A percentile compares a stretch with the other conserved stretches of the same genome.
Conservation (phyloP, 2,113 vertebrate species). For the Scatophagus argus region DNA sequence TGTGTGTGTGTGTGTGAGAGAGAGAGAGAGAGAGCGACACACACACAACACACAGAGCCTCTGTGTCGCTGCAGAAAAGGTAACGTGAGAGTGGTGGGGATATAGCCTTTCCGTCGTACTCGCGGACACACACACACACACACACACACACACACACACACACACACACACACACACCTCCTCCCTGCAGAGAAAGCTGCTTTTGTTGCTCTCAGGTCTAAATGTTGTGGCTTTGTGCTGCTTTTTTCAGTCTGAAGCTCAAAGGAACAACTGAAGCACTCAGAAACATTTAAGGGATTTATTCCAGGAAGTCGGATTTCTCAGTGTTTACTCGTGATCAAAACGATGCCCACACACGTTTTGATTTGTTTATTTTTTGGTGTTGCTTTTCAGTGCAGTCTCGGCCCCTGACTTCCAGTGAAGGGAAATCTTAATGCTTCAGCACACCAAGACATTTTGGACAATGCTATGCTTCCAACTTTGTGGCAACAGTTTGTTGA, state of each 20-base stretch:
- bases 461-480: no score
- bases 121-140: slow-evolving; percentile 12
- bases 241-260: background rate
- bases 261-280: slow-evolving; percentile 10
- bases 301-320: background rate
- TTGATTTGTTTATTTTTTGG: background rate
- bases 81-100: slow-evolving; percentile 49
- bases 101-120: slow-evolving; percentile 29
- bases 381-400: background rate
- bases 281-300: background rate
- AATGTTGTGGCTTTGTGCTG: slow-evolving; percentile 19
- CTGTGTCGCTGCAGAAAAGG: slow-evolving; percentile 42
- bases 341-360: background rate
- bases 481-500: no score
- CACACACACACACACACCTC: slow-evolving; percentile 14
- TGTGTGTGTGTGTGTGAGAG: background rate
- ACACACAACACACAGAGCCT: slow-evolving; percentile 14
- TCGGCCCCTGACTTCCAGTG: no score
- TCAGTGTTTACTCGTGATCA: background rate
- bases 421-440: no score
- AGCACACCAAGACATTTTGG: no score
- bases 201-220: slow-evolving; percentile 36
- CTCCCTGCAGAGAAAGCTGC: slow-evolving; percentile 34
- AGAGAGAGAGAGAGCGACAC: no score
- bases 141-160: background rate